Evolutionary conservation across 64 coral and sea anemone species (phyloP), one percentile per base, ranked within the genome.

Genomic region (Actinia equina): DNA sequence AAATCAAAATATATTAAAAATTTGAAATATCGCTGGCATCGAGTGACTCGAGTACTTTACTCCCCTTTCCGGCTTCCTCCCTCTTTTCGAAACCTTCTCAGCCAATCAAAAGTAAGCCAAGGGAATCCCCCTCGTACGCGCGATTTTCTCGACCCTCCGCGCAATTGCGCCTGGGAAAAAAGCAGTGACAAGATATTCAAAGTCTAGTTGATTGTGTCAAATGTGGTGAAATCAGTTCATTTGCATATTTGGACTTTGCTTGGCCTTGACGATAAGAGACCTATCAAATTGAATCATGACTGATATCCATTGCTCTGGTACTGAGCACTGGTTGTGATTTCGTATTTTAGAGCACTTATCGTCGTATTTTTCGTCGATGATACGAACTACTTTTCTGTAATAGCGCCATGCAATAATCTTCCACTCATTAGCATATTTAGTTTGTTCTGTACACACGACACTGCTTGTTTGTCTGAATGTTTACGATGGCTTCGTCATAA

Each of bases 151-250:
- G 69, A 30, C 25, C 26, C 69, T 2, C 1, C 69, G n/a, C 69
- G 69, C 69, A 74, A 74, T 13, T 74, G 69, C 69, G 69, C 69
- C n/a, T 74, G 69, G 69, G 69, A 74, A 74, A 71, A 74, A 74
- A 30, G 2, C 69, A 1, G 26, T 65, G 69, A 37, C 69, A 74
- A 30, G 69, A 74, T 74, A 74, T 74, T 74, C 69, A 41, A 74
- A 74, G 69, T 74, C 69, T 41, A 27, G 69, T 74, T 42, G 69
- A 74, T 74, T 74, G 23, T 74, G 69, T 74, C 69, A 74, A 74
- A 74, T 74, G 69, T 13, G 69, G 69, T 74, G 69, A 74, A 74
- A 18, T 74, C 10, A 74, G 15, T 30, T 74, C 10, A 74, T 74
- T 74, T 30, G 6, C 69, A 74, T 74, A 74, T 74, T 30, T 74